Base-by-base conservation (phyloP, 2,797 vertebrate species). In the Setipinna tenuifilis region DNA sequence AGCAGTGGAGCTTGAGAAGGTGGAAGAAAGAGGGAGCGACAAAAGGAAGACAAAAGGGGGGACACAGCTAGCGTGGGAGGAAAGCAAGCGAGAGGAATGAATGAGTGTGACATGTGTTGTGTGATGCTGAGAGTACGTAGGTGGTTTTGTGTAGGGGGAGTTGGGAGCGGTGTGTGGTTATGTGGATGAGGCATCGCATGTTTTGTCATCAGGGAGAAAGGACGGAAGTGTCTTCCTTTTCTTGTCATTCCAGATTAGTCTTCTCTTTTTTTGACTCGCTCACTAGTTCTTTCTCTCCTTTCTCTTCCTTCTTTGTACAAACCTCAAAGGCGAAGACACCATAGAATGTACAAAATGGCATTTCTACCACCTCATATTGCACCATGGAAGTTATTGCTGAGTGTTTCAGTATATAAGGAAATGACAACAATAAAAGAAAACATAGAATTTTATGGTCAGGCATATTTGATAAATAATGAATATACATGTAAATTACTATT, bases 361-460 rank as follows among this genome's bases (percentile, higher is more conserved):
- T 89, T 87, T 84, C 81, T 87, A 91, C 87, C 78, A 88, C 57
- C 61, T 86, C 84, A 61, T n/a, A 50, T 85, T 87, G 87, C 89
- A 82, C 88, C 89, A 75, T 57, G 41, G 71, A 78, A 78, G 71
- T 41, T 78, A 44, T 21, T 78, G 71, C 71, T 78, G 82, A 89
- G 87, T 82, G 87, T 17, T 48, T 83, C 82, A 46, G 68, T 87
- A 71, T 84, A 84, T 78, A 71, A 85, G 21, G 50, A 85, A 61
- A 82, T 87, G 88, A 85, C 46, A 87, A 88, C 83, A 50, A 85
- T 62, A 68, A 87, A 90, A 90, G 87, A 90, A 90, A 91, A 91
- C 59, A 82, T 71, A 85, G 23, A 17, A 78, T 78, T 78, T 78
- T 78, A 78, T 78, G 71, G 71, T 78, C 80, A 81, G 83, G 85